phyloP scores from a whole-genome alignment of 2,797 vertebrate genomes.

The Microcaecilia unicolor region DNA sequence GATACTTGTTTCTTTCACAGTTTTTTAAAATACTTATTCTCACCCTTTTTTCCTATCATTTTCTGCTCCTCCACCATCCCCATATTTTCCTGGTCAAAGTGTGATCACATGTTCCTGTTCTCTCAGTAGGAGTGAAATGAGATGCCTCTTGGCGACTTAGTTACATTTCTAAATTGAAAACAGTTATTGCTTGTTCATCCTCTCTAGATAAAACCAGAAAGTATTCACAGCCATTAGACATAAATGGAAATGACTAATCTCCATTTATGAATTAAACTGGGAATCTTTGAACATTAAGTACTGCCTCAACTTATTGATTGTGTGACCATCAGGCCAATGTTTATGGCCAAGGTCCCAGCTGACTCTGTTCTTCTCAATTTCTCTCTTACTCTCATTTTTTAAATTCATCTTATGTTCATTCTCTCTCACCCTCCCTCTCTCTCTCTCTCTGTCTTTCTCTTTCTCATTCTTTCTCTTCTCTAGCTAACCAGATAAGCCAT shows the following conservation, averaged over 20 bases:
- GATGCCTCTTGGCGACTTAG: too few relatives aligned
- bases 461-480: too few relatives aligned
- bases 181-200: too few relatives aligned
- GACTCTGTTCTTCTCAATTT: neutral
- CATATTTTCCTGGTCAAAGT: too few relatives aligned
- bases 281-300: constrained; percentile 16
- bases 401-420: too few relatives aligned
- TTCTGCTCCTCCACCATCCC: neutral
- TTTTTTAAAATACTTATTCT: too few relatives aligned
- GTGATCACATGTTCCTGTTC: too few relatives aligned
- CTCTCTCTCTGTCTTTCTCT: too few relatives aligned
- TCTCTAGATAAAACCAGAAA: neutral
- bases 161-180: neutral
- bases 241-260: constrained; percentile 1
- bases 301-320: constrained; percentile 6
- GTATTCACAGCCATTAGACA: neutral
- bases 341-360: neutral
- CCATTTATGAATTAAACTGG: constrained; percentile 29
- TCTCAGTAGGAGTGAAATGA: accelerated
- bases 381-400: neutral
- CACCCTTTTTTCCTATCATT: too few relatives aligned
- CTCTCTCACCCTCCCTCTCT: too few relatives aligned
- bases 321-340: neutral
- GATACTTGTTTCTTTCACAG: neutral
- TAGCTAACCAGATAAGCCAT: too few relatives aligned